Conservation (phyloP, 2,797 vertebrate genomes). For the Hoplostethus mediterraneus region DNA sequence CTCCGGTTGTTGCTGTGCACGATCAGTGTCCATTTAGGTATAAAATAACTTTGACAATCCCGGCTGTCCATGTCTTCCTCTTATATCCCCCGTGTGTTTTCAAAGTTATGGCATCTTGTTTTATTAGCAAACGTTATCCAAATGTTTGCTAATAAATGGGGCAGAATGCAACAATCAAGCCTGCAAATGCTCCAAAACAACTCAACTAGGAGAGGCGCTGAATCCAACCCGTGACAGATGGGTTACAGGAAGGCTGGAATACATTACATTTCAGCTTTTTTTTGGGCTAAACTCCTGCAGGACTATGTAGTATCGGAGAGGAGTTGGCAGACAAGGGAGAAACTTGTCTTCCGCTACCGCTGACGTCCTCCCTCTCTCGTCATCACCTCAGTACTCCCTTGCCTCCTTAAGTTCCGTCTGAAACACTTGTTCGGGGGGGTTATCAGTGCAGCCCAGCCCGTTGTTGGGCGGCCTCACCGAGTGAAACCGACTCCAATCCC, state of each 20-base stretch:
- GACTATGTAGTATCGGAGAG: neutral
- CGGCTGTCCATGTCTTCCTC: slow-evolving; percentile 29
- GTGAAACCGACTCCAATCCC: slow-evolving; percentile 92
- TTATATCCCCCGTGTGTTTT: neutral
- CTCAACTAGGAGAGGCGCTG: neutral
- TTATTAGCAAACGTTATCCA: neutral
- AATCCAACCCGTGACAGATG: neutral
- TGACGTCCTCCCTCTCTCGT: neutral
- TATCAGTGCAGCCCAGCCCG: slow-evolving; percentile 81
- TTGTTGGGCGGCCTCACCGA: slow-evolving; percentile 90
- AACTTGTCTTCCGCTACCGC: neutral
- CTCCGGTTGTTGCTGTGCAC: slow-evolving; percentile 34
- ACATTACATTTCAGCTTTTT: neutral
- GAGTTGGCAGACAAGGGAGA: neutral
- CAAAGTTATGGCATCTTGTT: neutral
- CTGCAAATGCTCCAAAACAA: neutral
- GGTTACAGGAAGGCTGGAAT: too few relatives aligned
- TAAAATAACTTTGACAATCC: slow-evolving; percentile 18
- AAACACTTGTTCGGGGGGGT: slow-evolving; percentile 87
- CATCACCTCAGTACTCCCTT: slow-evolving; percentile 87
- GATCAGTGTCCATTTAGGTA: slow-evolving; percentile 18
- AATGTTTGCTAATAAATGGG: neutral
- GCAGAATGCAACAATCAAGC: neutral
- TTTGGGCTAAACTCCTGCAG: too few relatives aligned
- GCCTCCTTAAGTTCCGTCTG: slow-evolving; percentile 89